Evolutionary conservation across 2,888 invertebrate species (phyloP).

Genomic region (Sarcophaga carnaria): DNA sequence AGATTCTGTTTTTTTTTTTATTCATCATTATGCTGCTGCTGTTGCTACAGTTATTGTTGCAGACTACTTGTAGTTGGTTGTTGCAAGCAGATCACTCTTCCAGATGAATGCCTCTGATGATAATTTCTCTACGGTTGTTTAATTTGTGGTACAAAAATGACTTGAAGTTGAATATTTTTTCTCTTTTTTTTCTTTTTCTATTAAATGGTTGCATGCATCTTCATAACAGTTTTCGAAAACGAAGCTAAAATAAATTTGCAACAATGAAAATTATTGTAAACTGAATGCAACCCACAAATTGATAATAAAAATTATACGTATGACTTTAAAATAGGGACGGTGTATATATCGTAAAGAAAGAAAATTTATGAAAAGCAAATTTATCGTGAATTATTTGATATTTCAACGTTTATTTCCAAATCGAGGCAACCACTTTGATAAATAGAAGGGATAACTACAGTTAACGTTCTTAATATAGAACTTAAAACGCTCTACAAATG

Average conservation of each 20-base stretch:
- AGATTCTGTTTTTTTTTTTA: conserved; percentile 33
- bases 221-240: not conserved
- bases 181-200: not conserved
- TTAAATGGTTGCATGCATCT: not conserved
- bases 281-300: too few relatives aligned
- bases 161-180: conserved; percentile 46
- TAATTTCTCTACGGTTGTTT: conserved; percentile 66
- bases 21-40: not conserved
- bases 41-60: conserved; percentile 2
- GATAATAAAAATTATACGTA: too few relatives aligned
- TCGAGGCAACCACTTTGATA: too few relatives aligned
- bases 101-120: conserved; percentile 67
- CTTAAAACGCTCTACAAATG: too few relatives aligned
- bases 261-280: not conserved
- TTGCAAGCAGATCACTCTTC: conserved; percentile 66
- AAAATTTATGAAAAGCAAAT: too few relatives aligned
- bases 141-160: conserved; percentile 64
- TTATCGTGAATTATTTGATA: too few relatives aligned
- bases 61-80: conserved; percentile 21
- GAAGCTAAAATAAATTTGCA: not conserved
- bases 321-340: too few relatives aligned
- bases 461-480: too few relatives aligned
- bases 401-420: too few relatives aligned
- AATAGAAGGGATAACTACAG: too few relatives aligned
- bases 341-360: too few relatives aligned